Conservation (phyloP, 1,140 invertebrate genomes). For the Drosophila ambigua region DNA sequence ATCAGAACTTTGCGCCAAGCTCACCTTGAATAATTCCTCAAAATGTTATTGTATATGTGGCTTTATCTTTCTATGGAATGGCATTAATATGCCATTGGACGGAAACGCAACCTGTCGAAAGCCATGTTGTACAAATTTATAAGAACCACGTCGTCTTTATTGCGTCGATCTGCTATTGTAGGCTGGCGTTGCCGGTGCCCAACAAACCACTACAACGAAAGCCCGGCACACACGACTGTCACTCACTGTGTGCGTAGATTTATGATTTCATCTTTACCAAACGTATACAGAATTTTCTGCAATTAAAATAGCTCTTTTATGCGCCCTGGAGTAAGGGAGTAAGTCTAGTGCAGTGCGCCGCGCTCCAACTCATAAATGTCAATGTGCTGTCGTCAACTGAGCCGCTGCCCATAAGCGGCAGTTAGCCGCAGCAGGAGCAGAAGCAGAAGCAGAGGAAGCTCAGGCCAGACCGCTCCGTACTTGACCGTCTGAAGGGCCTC, state of each 20-base stretch:
- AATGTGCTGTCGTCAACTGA: constrained; percentile 45
- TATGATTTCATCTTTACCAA: constrained; percentile 49
- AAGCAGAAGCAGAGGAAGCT: constrained; percentile 2
- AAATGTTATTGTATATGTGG: background rate
- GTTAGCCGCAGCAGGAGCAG: background rate
- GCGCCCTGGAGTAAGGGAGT: constrained; percentile 7
- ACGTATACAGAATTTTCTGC: constrained; percentile 28
- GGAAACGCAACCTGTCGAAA: constrained; percentile 49
- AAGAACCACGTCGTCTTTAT: constrained; percentile 19
- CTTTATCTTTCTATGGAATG: background rate
- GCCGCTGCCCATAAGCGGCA: constrained; percentile 51
- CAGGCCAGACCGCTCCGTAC: constrained; percentile 2
- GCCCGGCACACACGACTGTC: constrained; percentile 13
- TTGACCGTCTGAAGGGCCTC: constrained; percentile 33
- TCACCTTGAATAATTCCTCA: background rate
- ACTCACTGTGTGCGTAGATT: constrained; percentile 23
- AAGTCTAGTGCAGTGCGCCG: constrained; percentile 14
- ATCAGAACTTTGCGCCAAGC: background rate
- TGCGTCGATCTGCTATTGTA: constrained; percentile 8
- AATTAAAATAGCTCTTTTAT: constrained; percentile 58
- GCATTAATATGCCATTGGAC: constrained; percentile 25
- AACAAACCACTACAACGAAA: constrained; percentile 3
- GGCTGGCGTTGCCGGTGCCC: too few relatives aligned
- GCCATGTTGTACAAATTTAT: constrained; percentile 52
- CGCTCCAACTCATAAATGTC: constrained; percentile 63